Conservation (phyloP, 2,888 invertebrate genomes). For the Petrolisthes cinctipes region DNA sequence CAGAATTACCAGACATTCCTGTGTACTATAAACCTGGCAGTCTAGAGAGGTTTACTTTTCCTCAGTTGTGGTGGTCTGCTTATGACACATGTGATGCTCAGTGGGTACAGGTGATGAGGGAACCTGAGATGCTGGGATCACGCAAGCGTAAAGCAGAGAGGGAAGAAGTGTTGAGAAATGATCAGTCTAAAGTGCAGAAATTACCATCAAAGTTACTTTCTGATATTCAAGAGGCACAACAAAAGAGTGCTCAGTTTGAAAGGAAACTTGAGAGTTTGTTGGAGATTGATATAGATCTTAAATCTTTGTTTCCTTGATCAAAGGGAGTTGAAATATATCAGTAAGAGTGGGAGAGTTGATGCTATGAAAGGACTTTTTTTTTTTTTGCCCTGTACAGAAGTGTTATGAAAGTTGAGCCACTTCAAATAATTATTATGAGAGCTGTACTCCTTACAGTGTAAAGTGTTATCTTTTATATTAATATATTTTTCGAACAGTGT, state of each 20-base stretch:
- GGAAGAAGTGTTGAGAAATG: neutral
- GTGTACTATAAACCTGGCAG: conserved; percentile 40
- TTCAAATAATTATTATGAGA: too few species aligned
- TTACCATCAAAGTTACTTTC: conserved; percentile 18
- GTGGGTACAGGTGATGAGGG: neutral
- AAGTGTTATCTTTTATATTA: too few species aligned
- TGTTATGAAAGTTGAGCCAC: too few species aligned
- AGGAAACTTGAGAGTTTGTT: conserved; percentile 32
- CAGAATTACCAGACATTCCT: neutral
- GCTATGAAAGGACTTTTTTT: too few species aligned
- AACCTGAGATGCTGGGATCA: neutral
- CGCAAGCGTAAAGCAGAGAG: conserved; percentile 47
- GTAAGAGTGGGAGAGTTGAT: neutral
- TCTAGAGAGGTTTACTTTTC: conserved; percentile 17
- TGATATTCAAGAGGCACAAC: conserved; percentile 25
- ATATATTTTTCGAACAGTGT: too few species aligned
- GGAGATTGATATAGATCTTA: conserved; percentile 27
- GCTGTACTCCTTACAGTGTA: too few species aligned
- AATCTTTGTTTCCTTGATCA: neutral
- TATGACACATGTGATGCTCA: conserved; percentile 19
- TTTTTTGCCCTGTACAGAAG: too few species aligned
- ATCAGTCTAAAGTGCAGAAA: neutral
- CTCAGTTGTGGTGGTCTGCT: conserved; percentile 37
- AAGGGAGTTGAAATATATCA: neutral
- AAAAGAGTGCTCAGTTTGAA: conserved; percentile 26